Conservation (phyloP, 1,140 invertebrate species). For the Drosophila carrolli region DNA sequence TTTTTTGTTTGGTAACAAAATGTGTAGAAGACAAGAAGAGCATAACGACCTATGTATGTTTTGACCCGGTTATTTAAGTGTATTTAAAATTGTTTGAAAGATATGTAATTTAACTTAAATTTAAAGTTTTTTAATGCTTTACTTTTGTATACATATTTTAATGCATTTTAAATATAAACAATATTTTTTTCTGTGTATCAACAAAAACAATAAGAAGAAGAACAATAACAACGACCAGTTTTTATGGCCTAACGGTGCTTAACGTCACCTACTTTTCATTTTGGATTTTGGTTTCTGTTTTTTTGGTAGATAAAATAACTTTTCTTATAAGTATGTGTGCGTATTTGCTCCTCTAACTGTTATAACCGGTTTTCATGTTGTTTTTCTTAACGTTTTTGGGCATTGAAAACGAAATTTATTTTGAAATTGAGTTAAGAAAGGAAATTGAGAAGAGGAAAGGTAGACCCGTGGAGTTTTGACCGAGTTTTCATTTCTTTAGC, state of each 20-base stretch:
- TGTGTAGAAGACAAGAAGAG: neutral
- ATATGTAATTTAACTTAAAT: too few species aligned
- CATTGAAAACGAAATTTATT: slow-evolving; percentile 81
- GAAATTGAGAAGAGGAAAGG: slow-evolving; percentile 33
- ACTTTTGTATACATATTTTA: neutral
- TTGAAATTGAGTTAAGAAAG: slow-evolving; percentile 44
- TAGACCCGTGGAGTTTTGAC: slow-evolving; percentile 56
- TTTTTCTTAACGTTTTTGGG: slow-evolving; percentile 43
- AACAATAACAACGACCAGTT: slow-evolving; percentile 69
- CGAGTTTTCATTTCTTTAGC: slow-evolving; percentile 42
- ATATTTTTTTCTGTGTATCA: slow-evolving; percentile 17
- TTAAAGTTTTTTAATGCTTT: too few species aligned
- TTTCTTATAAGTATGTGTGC: slow-evolving; percentile 24
- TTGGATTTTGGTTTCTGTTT: slow-evolving; percentile 21
- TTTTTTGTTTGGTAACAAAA: slow-evolving; percentile 26
- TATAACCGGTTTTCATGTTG: slow-evolving; percentile 57
- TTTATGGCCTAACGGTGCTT: slow-evolving; percentile 72
- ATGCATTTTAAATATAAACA: neutral
- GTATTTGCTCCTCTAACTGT: slow-evolving; percentile 48
- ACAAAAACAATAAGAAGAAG: slow-evolving; percentile 38
- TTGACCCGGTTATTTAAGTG: too few species aligned
- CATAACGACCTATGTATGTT: neutral
- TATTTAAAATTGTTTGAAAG: too few species aligned
- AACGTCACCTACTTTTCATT: slow-evolving; percentile 79
- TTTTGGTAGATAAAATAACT: slow-evolving; percentile 70